phyloP scores from a whole-genome alignment of 2,113 vertebrate species.

The Microcebus griseorufus region DNA sequence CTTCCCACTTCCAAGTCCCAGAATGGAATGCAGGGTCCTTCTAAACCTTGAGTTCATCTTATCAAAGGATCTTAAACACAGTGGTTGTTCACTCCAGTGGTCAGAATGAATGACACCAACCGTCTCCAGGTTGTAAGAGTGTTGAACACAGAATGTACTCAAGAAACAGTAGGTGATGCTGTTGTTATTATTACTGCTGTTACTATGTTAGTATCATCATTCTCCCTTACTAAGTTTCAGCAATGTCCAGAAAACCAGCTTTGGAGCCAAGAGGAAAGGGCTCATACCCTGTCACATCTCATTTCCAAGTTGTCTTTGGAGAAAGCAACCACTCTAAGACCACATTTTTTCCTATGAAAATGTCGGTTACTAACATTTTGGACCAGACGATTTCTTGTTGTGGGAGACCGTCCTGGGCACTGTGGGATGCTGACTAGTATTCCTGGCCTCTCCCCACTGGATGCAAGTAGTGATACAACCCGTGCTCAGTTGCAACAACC shows the following conservation, averaged over 20 bases:
- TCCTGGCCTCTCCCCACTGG: no score
- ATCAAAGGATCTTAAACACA: no score
- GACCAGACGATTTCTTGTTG: not conserved
- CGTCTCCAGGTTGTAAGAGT: rapidly evolving
- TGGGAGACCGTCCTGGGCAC: not conserved
- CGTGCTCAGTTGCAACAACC: no score
- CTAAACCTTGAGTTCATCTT: not conserved
- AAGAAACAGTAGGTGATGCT: not conserved
- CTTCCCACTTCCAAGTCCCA: not conserved
- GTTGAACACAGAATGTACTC: rapidly evolving
- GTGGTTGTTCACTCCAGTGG: rapidly evolving
- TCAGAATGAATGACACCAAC: not conserved
- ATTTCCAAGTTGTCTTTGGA: not conserved
- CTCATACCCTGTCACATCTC: not conserved
- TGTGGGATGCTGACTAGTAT: no score
- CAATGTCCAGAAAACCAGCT: not conserved
- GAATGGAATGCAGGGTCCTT: rapidly evolving
- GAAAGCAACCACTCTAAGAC: not conserved
- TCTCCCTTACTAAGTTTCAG: not conserved
- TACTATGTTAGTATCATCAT: no score
- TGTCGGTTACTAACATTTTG: not conserved
- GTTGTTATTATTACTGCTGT: not conserved
- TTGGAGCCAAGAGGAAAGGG: not conserved
- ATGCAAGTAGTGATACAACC: no score
- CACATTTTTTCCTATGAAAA: not conserved